A percentile compares a stretch with the other conserved stretches of the same genome.
phyloP scores from a whole-genome alignment of 1,140 invertebrate genomes.

The Pseudobourletiella spinata region DNA sequence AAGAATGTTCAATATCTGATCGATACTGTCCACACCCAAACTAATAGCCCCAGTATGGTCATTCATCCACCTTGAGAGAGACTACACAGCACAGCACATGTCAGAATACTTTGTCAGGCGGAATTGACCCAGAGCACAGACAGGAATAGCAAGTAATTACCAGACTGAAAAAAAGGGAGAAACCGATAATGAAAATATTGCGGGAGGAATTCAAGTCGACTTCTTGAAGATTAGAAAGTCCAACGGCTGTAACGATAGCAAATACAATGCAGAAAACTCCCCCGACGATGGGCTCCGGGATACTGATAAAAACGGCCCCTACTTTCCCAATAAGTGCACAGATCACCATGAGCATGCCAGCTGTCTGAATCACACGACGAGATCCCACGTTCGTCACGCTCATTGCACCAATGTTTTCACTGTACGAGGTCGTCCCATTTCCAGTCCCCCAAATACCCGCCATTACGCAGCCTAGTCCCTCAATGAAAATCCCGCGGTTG shows the following conservation, averaged over 20 bases:
- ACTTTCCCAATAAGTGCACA: conserved; percentile 73
- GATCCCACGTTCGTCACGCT: conserved; percentile 66
- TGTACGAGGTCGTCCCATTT: conserved; percentile 79
- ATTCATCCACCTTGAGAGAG: conserved; percentile 67
- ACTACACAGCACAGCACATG: conserved; percentile 38
- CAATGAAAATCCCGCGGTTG: conserved; percentile 72
- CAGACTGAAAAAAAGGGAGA: conserved; percentile 74
- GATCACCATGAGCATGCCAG: conserved; percentile 64
- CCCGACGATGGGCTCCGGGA: conserved; percentile 79
- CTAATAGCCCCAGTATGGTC: conserved; percentile 54
- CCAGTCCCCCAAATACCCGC: conserved; percentile 50
- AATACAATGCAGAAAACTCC: conserved; percentile 81
- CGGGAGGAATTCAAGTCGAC: conserved; percentile 69
- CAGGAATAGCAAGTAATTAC: no score
- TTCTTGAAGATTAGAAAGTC: conserved; percentile 70
- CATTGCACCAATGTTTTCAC: conserved; percentile 82
- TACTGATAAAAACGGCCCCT: conserved; percentile 75
- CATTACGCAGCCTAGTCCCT: conserved; percentile 71
- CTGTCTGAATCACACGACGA: conserved; percentile 73
- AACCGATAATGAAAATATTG: conserved; percentile 80
- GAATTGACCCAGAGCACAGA: background rate
- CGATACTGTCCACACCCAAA: conserved; percentile 57
- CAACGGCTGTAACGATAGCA: conserved; percentile 47
- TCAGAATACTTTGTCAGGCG: background rate
- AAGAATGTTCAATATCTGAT: conserved; percentile 67